A percentile compares a stretch with the other conserved stretches of the same genome.
Conservation (phyloP, 2,113 vertebrate species). For the Lasiurus borealis region DNA sequence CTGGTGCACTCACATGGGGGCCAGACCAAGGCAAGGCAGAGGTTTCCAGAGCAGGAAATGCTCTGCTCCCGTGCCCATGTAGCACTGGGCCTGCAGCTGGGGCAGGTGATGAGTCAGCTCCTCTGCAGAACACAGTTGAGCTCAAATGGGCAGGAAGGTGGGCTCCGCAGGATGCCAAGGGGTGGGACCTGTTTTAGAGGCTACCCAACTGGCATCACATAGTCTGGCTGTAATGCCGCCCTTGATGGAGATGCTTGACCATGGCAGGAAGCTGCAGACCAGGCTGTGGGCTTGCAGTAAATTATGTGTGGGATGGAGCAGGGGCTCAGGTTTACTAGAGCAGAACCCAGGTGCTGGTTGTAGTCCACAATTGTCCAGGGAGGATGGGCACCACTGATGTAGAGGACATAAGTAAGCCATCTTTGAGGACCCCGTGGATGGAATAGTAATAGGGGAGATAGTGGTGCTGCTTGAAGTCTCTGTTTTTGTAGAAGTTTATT, state of each 20-base stretch:
- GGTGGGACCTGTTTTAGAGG: background rate
- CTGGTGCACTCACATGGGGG: background rate
- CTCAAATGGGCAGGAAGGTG: background rate
- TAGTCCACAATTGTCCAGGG: constrained; percentile 97
- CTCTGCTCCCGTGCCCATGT: background rate
- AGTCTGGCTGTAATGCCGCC: constrained; percentile 96
- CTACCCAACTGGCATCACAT: constrained; percentile 89
- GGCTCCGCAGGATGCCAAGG: background rate
- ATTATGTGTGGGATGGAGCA: constrained; percentile 98
- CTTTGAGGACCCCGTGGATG: constrained; percentile 97
- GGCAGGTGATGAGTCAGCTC: constrained; percentile 18
- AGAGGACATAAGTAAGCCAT: constrained; percentile 99
- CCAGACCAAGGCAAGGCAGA: background rate
- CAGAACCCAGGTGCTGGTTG: constrained; percentile 96
- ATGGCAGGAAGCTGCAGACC: constrained; percentile 96
- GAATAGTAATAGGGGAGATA: constrained; percentile 99
- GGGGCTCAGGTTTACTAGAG: constrained; percentile 96
- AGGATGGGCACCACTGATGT: constrained; percentile 97
- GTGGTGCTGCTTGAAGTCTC: constrained; percentile 99
- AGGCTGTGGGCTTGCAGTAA: constrained; percentile 88
- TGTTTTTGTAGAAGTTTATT: constrained; percentile 98
- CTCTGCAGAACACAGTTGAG: background rate
- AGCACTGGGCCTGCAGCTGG: constrained; percentile 64
- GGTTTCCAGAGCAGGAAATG: constrained; percentile 58
- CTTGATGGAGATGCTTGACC: constrained; percentile 98